Percentiles rank a stretch among this genome's conserved stretches.
Conservation (phyloP, 2,797 vertebrate species). For the Crax fasciolata region DNA sequence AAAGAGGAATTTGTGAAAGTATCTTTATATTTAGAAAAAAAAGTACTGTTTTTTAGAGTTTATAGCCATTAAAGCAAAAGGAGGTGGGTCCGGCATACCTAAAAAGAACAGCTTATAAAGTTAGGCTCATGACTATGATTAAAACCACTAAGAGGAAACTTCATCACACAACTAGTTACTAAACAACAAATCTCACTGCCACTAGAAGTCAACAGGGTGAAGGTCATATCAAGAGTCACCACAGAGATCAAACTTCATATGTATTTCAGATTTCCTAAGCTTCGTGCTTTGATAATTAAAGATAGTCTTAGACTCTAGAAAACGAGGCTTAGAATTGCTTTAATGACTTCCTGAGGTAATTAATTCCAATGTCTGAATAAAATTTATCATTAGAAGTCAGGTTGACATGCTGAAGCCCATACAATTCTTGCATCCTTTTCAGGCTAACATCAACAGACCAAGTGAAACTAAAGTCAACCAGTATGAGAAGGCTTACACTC, state of each 20-base stretch:
- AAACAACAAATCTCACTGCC: background rate
- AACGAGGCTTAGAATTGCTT: background rate
- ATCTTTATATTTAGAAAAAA: background rate
- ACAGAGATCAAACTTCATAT: background rate
- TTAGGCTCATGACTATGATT: background rate
- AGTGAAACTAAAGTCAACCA: background rate
- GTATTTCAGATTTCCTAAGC: background rate
- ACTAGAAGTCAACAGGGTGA: background rate
- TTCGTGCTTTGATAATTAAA: rapidly evolving
- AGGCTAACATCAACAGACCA: background rate
- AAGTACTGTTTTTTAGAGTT: background rate
- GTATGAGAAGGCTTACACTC: background rate
- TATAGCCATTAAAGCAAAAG: background rate
- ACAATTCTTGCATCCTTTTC: background rate
- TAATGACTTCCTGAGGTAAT: background rate
- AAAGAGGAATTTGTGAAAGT: background rate
- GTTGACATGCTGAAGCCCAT: background rate
- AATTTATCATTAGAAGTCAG: background rate
- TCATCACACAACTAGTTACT: background rate
- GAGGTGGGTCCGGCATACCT: background rate
- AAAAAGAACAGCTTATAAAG: background rate
- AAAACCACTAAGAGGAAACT: background rate
- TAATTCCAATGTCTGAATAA: slow-evolving; percentile 5
- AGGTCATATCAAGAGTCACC: background rate
- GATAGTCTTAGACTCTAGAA: background rate